Percentiles rank a stretch among this genome's conserved stretches.
These are phyloP conservation scores for Falco cherrug DNA, from an alignment of 2,797 vertebrate genomes.

Conservation along the genomic window DNA sequence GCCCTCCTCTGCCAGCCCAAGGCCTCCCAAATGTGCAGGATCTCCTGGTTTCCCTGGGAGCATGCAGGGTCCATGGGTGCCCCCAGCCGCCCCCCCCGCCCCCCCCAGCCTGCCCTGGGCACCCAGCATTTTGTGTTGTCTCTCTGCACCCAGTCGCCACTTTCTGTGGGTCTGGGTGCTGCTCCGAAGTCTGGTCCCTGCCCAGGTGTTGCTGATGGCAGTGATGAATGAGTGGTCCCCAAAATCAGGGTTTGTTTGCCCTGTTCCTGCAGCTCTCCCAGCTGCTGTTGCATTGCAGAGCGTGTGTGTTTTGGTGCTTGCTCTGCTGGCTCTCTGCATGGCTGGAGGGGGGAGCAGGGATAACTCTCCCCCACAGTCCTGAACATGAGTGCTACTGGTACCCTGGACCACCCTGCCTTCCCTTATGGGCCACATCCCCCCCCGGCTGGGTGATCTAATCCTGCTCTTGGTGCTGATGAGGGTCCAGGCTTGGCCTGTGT, in stretches of 20 bases:
- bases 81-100: neutral
- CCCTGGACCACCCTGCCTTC: neutral
- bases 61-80: neutral
- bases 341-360: neutral
- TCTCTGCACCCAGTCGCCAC: neutral
- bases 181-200: neutral
- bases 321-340: neutral
- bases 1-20: too few species aligned
- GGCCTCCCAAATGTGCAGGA: neutral
- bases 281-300: neutral
- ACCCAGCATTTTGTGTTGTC: accelerated
- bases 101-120: neutral
- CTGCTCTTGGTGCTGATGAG: accelerated
- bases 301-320: neutral
- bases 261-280: neutral
- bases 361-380: accelerated
- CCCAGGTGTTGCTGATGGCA: neutral
- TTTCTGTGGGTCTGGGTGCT: neutral
- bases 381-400: accelerated
- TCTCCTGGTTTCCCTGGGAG: too few species aligned
- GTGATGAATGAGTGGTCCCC: neutral
- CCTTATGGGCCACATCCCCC: accelerated
- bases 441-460: neutral
- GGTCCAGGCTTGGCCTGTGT: neutral
- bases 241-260: neutral